Evolutionary conservation across 35 echinoderm and acorn worm species (phyloP).

Genomic region (Acanthaster planci): DNA sequence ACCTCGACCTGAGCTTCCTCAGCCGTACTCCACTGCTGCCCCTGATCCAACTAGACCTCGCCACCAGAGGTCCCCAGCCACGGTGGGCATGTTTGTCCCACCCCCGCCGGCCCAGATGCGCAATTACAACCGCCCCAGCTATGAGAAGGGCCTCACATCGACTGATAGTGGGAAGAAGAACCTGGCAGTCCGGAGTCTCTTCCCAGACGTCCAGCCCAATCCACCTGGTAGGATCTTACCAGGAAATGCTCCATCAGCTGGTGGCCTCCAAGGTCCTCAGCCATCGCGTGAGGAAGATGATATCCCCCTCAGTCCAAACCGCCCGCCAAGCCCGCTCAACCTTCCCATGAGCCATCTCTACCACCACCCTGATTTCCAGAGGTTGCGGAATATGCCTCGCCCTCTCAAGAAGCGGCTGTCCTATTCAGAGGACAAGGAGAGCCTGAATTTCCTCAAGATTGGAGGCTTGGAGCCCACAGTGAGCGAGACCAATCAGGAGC

Average conservation of each 20-base stretch:
- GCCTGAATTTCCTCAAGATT: conserved; percentile 67
- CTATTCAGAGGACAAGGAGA: conserved; percentile 86
- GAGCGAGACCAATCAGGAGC: neutral
- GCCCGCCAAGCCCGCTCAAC: conserved; percentile 83
- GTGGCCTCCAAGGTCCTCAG: conserved; percentile 29
- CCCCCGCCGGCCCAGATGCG: conserved; percentile 64
- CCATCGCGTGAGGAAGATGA: conserved; percentile 40
- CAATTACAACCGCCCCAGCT: conserved; percentile 61
- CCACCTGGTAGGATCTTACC: conserved; percentile 31
- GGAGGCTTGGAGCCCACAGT: conserved; percentile 46
- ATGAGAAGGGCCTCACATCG: conserved; percentile 36
- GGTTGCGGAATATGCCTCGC: conserved; percentile 92
- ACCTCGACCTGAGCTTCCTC: conserved; percentile 41
- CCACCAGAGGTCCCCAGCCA: conserved; percentile 75
- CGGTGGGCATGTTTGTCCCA: conserved; percentile 81
- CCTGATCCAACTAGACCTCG: conserved; percentile 52
- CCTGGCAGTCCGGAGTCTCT: conserved; percentile 31
- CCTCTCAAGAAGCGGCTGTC: conserved; percentile 90
- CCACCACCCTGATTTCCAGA: conserved; percentile 66
- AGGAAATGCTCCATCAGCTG: neutral
- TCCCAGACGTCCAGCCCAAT: conserved; percentile 34
- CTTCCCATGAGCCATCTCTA: conserved; percentile 70
- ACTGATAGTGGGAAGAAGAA: conserved; percentile 8
- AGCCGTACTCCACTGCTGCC: conserved; percentile 13
- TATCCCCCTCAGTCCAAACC: conserved; percentile 53